Conservation (phyloP, 1,140 invertebrate genomes). For the Mizuhopecten yessoensis region DNA sequence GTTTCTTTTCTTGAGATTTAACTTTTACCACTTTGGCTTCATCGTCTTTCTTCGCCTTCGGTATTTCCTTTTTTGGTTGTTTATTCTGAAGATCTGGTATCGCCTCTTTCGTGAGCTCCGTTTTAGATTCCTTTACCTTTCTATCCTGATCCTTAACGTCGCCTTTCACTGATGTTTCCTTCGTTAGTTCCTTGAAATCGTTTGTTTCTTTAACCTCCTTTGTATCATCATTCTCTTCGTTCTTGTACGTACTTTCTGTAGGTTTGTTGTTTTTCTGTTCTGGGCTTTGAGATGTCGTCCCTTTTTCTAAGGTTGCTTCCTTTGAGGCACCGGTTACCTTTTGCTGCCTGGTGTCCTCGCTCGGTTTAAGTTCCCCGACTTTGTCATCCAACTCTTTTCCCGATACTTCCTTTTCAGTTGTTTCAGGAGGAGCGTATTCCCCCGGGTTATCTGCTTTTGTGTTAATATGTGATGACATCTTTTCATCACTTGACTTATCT, state of each 20-base stretch:
- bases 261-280: conserved; percentile 1
- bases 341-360: background rate
- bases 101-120: background rate
- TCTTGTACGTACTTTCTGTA: conserved; percentile 32
- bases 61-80: conserved; percentile 43
- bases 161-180: background rate
- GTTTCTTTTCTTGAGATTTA: conserved; percentile 41
- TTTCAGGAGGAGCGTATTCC: too few species aligned
- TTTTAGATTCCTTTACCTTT: background rate
- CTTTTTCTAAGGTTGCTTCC: background rate
- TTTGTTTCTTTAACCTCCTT: background rate
- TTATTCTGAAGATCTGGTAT: background rate
- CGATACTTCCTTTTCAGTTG: background rate
- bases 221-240: background rate
- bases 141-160: background rate
- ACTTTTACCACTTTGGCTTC: conserved; percentile 28
- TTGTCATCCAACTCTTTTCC: background rate
- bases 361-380: background rate
- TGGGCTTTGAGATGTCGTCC: background rate
- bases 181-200: background rate
- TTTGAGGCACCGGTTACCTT: background rate
- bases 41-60: conserved; percentile 48
- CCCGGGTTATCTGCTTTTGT: background rate
- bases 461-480: background rate
- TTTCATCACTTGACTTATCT: background rate